Conservation (phyloP, 2,888 invertebrate species). For the Ditylenchus weischeri region DNA sequence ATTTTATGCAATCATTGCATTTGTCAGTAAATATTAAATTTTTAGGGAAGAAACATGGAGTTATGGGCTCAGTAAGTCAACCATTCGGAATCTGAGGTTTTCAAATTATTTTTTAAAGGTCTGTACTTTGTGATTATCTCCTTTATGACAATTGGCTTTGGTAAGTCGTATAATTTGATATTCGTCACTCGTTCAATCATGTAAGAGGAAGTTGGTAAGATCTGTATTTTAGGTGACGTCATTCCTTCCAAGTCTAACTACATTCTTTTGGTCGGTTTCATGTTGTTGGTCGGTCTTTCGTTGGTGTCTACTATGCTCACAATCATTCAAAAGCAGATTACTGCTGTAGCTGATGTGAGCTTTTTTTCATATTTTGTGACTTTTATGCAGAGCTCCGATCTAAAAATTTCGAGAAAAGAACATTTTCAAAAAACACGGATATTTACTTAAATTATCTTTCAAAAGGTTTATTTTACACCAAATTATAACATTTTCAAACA, state of each 20-base stretch:
- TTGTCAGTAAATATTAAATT: not conserved
- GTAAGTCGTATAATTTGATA: constrained; percentile 31
- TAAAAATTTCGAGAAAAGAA: too few species aligned
- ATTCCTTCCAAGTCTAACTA: constrained; percentile 40
- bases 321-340: constrained; percentile 56
- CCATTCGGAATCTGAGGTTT: not conserved
- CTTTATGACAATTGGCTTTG: constrained; percentile 54
- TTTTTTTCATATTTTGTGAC: too few species aligned
- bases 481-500: too few species aligned
- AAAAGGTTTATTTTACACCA: too few species aligned
- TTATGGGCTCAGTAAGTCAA: constrained; percentile 34
- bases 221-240: constrained; percentile 30
- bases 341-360: constrained; percentile 46
- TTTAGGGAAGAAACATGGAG: constrained; percentile 48
- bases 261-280: constrained; percentile 47
- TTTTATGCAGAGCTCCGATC: too few species aligned
- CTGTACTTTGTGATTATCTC: constrained; percentile 55
- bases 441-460: too few species aligned
- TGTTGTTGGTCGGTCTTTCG: constrained; percentile 52
- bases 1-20: too few species aligned
- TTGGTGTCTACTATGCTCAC: constrained; percentile 54
- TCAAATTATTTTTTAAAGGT: not conserved
- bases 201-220: not conserved
- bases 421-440: too few species aligned
- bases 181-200: not conserved